Base-by-base conservation (phyloP, 2,888 invertebrate genomes). In the Panorpa germanica region DNA sequence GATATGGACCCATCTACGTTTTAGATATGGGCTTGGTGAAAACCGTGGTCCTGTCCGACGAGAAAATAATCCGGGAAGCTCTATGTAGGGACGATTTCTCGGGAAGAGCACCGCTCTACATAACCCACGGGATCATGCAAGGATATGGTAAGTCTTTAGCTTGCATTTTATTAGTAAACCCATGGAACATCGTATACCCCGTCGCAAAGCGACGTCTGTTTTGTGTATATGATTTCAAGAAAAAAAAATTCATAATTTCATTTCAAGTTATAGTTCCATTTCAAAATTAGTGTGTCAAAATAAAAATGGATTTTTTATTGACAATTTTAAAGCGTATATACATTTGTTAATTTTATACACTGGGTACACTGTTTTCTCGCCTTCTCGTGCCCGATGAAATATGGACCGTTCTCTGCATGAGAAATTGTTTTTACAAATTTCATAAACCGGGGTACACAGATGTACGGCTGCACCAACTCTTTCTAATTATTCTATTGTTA, bases 51-150 rank as follows among this genome's bases (percentile, higher is more conserved):
- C 45, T 90, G 13, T 65, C 78, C 2, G 83, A 88, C 48, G 68
- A 71, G 6, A 62, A 62, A 29, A 44, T 81, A 30, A 65, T 90
- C 26, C 63, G 73, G 35, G 70, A 76, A 36, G 69, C 75, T 4
- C 67, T 88, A 31, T 61, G 70, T 0, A 72, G 70, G 46, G 77
- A 80, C 21, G 63, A 53, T 4, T 71, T 80, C 39, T 60, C 74
- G 3, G 83, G 80, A 9, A 59, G 81, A 37, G 83, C 86, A 0
- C 83, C 85, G 2, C 61, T 88, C 2, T 81, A 70, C 48, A 52
- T 86, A 26, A 83, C 85, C 0, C 82, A 83, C 45, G 85, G 83
- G 18, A 76, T 86, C 35, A 81, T 86, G 77, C 61, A 75, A 35
- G 85, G 86, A 40, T 72, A 77, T 47, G 88, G 88, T 85, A 52